These are phyloP conservation scores for Mactromeris polynyma DNA, from an alignment of 2,888 invertebrate species.

Conservation along the genomic window DNA sequence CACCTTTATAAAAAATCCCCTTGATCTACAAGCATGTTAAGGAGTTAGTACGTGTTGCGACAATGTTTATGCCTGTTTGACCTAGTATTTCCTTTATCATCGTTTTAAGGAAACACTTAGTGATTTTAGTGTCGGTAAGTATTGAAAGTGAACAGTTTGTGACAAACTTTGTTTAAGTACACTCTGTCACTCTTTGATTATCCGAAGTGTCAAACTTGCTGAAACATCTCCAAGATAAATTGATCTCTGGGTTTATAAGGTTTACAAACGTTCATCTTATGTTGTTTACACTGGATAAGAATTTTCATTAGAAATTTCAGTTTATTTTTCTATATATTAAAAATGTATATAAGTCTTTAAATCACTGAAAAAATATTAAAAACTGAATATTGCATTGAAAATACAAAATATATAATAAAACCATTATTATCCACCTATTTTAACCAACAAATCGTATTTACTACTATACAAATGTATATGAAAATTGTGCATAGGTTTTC, in stretches of 20 bases:
- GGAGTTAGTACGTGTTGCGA: background rate
- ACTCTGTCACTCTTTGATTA: background rate
- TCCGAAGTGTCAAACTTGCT: background rate
- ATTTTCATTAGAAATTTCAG: background rate
- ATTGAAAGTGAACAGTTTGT: background rate
- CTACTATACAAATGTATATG: too few relatives aligned
- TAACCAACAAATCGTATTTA: too few relatives aligned
- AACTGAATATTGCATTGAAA: too few relatives aligned
- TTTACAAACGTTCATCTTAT: background rate
- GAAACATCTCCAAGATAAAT: background rate
- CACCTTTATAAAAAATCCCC: background rate
- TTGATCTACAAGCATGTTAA: background rate
- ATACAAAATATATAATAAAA: too few relatives aligned
- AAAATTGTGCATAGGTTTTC: too few relatives aligned
- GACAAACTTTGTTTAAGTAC: background rate
- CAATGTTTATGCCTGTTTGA: background rate
- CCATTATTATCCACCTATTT: too few relatives aligned
- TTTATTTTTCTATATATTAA: background rate
- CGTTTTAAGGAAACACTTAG: background rate
- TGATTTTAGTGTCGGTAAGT: background rate
- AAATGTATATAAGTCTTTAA: too few relatives aligned
- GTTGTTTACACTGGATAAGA: background rate
- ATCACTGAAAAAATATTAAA: too few relatives aligned
- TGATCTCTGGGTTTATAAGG: background rate
- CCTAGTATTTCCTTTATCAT: conserved; percentile 2